These are phyloP conservation scores for Eurois occulta DNA, from an alignment of 2,888 invertebrate species.

Conservation along the genomic window DNA sequence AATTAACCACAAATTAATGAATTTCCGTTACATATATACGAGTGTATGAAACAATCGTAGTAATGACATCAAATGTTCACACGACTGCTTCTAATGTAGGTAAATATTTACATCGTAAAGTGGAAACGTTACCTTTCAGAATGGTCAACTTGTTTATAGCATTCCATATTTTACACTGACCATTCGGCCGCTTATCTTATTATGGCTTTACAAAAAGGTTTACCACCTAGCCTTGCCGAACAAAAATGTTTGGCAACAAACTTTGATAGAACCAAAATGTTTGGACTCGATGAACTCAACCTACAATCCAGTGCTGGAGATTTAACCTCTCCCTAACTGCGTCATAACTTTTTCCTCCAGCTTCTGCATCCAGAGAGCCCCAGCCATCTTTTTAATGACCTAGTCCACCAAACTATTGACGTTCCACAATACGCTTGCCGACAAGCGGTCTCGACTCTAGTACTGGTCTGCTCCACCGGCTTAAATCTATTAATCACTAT, in stretches of 20 bases:
- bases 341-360: not conserved
- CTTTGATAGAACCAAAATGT: not conserved
- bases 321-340: not conserved
- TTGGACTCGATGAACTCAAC: not conserved
- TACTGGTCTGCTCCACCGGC: not conserved
- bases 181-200: not conserved
- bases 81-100: constrained; percentile 21
- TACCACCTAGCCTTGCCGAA: not conserved
- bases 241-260: not conserved
- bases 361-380: not conserved
- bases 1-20: not conserved
- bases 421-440: not conserved
- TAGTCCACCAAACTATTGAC: not conserved
- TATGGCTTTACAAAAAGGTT: not conserved
- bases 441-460: not conserved
- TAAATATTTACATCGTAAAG: constrained; percentile 39
- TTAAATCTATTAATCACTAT: not conserved
- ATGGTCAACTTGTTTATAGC: constrained; percentile 1
- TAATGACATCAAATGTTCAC: constrained; percentile 37
- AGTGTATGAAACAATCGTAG: constrained; percentile 15
- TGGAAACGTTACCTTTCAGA: not conserved
- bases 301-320: not conserved
- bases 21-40: constrained; percentile 19
- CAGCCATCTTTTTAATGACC: not conserved
- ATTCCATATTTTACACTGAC: not conserved